Conservation (phyloP, 2,888 invertebrate species). For the Leptinotarsa tumamoca region DNA sequence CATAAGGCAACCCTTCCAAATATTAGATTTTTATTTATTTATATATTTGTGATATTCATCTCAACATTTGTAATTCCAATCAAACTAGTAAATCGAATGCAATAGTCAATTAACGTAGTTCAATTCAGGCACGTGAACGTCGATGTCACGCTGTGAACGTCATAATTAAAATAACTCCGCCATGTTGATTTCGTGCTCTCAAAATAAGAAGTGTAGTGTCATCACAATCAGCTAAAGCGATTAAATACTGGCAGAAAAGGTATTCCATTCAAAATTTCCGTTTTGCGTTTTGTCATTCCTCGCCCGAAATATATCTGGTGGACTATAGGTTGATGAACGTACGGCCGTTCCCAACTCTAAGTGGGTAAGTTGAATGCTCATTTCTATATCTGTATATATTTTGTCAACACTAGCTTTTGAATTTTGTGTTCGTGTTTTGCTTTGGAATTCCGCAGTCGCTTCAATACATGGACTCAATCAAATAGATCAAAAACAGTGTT, state of each 20-base stretch:
- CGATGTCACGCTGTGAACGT: background rate
- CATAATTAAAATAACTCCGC: conserved; percentile 44
- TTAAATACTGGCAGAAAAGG: conserved; percentile 14
- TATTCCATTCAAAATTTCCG: conserved; percentile 8
- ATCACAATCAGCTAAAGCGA: conserved; percentile 47
- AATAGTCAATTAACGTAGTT: background rate
- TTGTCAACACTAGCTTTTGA: background rate
- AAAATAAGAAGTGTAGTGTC: conserved; percentile 59
- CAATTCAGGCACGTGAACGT: conserved; percentile 5
- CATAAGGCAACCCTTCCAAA: background rate
- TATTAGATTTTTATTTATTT: background rate
- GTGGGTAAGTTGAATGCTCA: conserved; percentile 16
- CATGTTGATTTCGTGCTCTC: conserved; percentile 55
- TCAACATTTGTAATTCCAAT: background rate
- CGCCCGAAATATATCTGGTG: background rate
- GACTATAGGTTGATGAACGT: conserved; percentile 5
- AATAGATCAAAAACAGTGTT: background rate
- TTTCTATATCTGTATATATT: background rate
- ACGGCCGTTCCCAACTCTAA: background rate
- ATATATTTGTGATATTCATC: background rate
- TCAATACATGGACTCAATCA: background rate
- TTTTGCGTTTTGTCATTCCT: conserved; percentile 1
- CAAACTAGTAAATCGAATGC: background rate
- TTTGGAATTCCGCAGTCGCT: background rate
- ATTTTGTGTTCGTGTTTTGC: conserved; percentile 5